Evolutionary conservation across 2,797 vertebrate species (phyloP).

Genomic region (Amniataba percoides): DNA sequence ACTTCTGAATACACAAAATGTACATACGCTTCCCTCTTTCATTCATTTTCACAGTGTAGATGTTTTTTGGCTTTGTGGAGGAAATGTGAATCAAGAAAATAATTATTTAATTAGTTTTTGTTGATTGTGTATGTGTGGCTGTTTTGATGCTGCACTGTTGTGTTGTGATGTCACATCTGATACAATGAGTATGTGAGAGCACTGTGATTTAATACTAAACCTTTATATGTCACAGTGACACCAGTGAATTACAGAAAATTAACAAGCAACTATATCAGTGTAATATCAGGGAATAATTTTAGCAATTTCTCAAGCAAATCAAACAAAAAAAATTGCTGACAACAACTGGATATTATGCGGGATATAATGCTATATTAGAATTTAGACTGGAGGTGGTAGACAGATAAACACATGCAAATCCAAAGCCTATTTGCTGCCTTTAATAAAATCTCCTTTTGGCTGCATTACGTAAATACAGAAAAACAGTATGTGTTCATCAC

Average conservation of each 20-base stretch:
- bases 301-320: neutral
- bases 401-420: slow-evolving; percentile 6
- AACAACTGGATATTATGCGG: neutral
- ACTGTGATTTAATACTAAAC: slow-evolving; percentile 3
- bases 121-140: neutral
- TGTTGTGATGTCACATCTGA: neutral
- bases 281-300: too few species aligned
- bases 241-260: neutral
- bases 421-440: slow-evolving; percentile 6
- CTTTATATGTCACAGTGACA: neutral
- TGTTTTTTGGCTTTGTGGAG: neutral
- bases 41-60: slow-evolving; percentile 6
- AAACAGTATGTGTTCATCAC: slow-evolving; percentile 27
- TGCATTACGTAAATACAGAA: neutral
- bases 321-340: neutral
- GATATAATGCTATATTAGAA: neutral
- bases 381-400: neutral
- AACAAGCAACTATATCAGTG: neutral
- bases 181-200: neutral
- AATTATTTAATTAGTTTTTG: neutral
- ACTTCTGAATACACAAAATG: slow-evolving; percentile 25
- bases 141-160: neutral
- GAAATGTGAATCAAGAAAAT: neutral
- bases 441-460: slow-evolving; percentile 20
- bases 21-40: slow-evolving; percentile 13